Base-by-base conservation (phyloP, 2,888 invertebrate genomes). In the Punctoribates punctum region DNA sequence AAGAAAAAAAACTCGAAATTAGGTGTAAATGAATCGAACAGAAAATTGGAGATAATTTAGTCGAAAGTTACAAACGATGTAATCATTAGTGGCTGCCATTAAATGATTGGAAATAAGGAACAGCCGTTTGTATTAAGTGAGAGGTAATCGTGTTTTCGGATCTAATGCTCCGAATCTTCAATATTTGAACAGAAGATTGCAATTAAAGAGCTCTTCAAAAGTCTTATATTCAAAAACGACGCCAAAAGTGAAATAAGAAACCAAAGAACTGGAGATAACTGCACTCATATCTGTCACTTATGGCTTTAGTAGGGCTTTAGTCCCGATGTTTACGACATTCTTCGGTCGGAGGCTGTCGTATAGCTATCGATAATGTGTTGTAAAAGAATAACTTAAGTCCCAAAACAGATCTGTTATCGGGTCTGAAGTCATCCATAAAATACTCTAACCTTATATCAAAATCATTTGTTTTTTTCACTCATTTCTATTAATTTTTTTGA, bases 191-290 rank as follows among this genome's bases (percentile, higher is more conserved):
- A 54, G 25, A 54, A 17, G 38, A 67, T 38, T 17, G 42, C 67
- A 67, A 67, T 67, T 67, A 67, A 67, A 27, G 34, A 13, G 17
- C 42, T 23, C 60, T 60, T 60, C 29, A 60, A 29, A 60, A 13
- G 27, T 29, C 29, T 60, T 15, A 29, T 60, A 27, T 29, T 25
- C 29, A n/a, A 27, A 67, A 42, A 42, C 67, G 67, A 29, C 67
- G 67, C 67, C 67, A 42, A 67, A 67, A 42, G 42, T 42, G 67
- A 67, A 67, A 67, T 67, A 67, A 42, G 67, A 67, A 42, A 67
- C 67, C 67, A 20, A 29, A 34, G 8, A 67, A 42, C 9, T 42
- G 42, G 42, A 42, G 42, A 42, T 42, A 42, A 67, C 65, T n/a
- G 25, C 67, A 42, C 67, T 67, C 34, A 67, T 67, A 38, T 42